Evolutionary conservation across 2,888 invertebrate genomes (phyloP).

Genomic region (Phyllotreta striolata): DNA sequence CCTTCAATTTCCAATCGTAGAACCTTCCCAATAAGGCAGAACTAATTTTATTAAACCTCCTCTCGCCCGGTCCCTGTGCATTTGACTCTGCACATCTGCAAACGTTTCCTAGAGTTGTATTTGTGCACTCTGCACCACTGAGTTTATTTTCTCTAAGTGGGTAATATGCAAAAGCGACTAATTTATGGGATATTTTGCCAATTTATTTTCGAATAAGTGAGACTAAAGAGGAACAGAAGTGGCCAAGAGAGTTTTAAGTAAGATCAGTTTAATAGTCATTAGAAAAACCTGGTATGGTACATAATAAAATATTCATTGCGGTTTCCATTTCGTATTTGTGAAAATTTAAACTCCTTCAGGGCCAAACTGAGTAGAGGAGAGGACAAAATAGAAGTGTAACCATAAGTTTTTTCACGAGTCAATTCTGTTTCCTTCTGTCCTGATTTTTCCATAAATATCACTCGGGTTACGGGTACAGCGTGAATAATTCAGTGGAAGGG

Average conservation of each 20-base stretch:
- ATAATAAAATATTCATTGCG: too few relatives aligned
- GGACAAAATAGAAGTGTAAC: neutral
- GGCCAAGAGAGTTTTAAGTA: too few relatives aligned
- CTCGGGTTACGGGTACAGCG: conserved; percentile 6
- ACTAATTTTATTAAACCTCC: conserved; percentile 28
- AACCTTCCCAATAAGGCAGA: conserved; percentile 21
- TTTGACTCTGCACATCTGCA: conserved; percentile 8
- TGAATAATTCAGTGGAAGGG: conserved; percentile 11
- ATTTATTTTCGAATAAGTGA: too few relatives aligned
- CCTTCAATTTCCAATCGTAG: conserved; percentile 18
- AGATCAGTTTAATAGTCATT: too few relatives aligned
- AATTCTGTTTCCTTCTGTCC: conserved; percentile 5
- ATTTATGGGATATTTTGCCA: too few relatives aligned
- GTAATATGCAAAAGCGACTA: too few relatives aligned
- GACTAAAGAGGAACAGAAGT: too few relatives aligned
- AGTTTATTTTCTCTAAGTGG: too few relatives aligned
- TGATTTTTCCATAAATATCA: conserved; percentile 21
- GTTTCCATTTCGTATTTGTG: too few relatives aligned
- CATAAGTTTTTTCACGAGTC: neutral
- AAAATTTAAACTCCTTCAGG: too few relatives aligned
- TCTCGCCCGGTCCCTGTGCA: conserved; percentile 3
- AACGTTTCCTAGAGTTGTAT: conserved; percentile 11
- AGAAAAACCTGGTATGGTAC: too few relatives aligned
- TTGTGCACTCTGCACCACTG: conserved; percentile 36
- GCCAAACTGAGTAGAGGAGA: too few relatives aligned